A percentile compares a stretch with the other conserved stretches of the same genome.
phyloP scores from a whole-genome alignment of 2,113 vertebrate genomes.

The Ageneiosus marmoratus region DNA sequence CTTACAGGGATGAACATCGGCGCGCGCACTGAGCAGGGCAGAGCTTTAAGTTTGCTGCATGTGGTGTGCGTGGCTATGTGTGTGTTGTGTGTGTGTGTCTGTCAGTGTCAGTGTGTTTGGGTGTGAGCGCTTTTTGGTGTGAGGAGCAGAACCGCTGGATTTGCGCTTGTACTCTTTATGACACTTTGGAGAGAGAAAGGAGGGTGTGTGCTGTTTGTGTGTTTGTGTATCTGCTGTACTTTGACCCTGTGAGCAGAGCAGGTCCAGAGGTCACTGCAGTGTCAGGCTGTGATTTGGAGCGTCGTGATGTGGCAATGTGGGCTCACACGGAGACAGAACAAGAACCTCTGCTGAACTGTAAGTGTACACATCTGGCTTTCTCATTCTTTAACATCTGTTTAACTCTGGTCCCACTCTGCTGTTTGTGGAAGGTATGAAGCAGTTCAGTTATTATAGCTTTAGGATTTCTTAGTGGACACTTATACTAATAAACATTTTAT shows the following conservation, averaged over 20 bases:
- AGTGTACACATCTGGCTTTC: slow-evolving; percentile 26
- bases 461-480: neutral
- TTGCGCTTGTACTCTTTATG: neutral
- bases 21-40: neutral
- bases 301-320: slow-evolving; percentile 69
- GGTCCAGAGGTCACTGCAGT: slow-evolving; percentile 51
- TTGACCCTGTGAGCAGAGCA: slow-evolving; percentile 12
- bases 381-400: neutral
- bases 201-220: slow-evolving; percentile 3
- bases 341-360: slow-evolving; percentile 24
- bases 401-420: neutral
- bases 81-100: neutral
- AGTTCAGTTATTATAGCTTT: neutral
- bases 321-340: slow-evolving; percentile 63
- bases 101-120: neutral
- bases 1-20: neutral
- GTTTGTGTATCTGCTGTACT: neutral
- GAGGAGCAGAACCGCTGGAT: neutral
- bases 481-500: neutral
- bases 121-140: neutral
- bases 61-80: neutral
- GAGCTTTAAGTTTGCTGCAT: neutral
- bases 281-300: slow-evolving; percentile 36
- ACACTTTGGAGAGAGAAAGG: neutral
- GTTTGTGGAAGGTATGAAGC: neutral